Evolutionary conservation across 2,113 vertebrate species (phyloP).

Genomic region (Chloropsis hardwickii): DNA sequence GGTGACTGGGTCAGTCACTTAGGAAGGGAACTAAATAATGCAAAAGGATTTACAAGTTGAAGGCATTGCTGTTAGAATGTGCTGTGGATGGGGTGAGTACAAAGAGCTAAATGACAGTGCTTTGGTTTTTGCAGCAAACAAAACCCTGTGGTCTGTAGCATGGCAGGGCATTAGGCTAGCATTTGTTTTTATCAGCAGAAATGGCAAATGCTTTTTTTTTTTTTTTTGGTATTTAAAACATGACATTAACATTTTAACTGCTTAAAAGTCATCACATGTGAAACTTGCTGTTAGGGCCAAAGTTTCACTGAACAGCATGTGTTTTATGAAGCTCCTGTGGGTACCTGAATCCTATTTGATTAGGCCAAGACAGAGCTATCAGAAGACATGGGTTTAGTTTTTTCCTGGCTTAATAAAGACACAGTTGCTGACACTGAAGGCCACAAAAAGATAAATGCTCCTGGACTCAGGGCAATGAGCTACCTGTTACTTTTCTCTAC

Average conservation of each 20-base stretch:
- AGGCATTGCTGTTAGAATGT: not conserved
- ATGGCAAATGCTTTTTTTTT: not conserved
- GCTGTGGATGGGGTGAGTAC: not conserved
- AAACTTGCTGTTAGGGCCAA: not conserved
- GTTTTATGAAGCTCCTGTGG: not conserved
- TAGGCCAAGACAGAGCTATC: not conserved
- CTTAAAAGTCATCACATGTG: not conserved
- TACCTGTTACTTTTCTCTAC: not conserved
- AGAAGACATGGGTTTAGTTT: not conserved
- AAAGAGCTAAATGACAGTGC: not conserved
- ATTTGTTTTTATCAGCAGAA: not conserved
- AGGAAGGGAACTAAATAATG: not conserved
- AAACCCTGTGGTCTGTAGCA: not conserved
- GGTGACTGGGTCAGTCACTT: not conserved
- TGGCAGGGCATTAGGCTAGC: not conserved
- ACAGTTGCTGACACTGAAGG: not conserved
- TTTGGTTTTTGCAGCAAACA: not conserved
- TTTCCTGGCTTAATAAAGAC: not conserved
- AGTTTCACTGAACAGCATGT: not conserved
- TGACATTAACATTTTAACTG: not conserved
- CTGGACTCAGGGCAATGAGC: not conserved
- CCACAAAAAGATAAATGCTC: not conserved
- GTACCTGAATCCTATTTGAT: not conserved
- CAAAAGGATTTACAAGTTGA: not conserved
- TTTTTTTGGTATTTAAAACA: not conserved